Conservation (phyloP, 64 coral and sea anemone genomes). For the Stylophora pistillata region DNA sequence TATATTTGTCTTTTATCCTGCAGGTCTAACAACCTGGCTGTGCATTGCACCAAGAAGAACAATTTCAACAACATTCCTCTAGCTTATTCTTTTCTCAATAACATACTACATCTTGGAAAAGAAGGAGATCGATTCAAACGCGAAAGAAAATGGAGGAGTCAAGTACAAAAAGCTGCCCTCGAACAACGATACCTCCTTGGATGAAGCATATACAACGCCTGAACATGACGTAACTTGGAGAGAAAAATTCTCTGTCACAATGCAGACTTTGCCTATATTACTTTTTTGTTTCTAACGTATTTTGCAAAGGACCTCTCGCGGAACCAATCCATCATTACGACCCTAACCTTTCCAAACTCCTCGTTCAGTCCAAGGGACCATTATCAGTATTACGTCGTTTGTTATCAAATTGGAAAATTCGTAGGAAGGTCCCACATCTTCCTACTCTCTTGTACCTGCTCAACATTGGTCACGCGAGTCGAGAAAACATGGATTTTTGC, state of each 20-base stretch:
- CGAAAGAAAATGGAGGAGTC: not conserved
- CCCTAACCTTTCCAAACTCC: conserved; percentile 38
- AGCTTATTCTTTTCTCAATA: not conserved
- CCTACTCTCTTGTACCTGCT: conserved; percentile 36
- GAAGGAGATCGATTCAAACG: not conserved
- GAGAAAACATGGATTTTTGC: conserved; percentile 58
- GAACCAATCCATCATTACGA: conserved; percentile 52
- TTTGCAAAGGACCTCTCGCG: conserved; percentile 60
- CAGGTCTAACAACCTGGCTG: conserved; percentile 22
- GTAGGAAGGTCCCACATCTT: conserved; percentile 61
- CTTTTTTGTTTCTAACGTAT: conserved; percentile 17
- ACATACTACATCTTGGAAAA: conserved; percentile 7
- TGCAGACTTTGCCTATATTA: conserved; percentile 40
- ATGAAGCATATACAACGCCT: not conserved
- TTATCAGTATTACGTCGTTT: conserved; percentile 69
- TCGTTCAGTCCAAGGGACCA: conserved; percentile 59
- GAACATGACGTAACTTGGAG: conserved; percentile 13
- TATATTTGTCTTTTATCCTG: not conserved
- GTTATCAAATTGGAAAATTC: conserved; percentile 54
- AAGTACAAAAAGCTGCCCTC: conserved; percentile 6
- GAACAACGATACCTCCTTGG: not conserved
- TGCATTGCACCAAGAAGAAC: conserved; percentile 24
- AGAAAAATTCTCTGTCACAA: conserved; percentile 40
- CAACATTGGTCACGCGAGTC: conserved; percentile 25
- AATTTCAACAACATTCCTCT: conserved; percentile 3